These are phyloP conservation scores for Neuroscelio doddi DNA, from an alignment of 2,888 invertebrate genomes.

Conservation along the genomic window DNA sequence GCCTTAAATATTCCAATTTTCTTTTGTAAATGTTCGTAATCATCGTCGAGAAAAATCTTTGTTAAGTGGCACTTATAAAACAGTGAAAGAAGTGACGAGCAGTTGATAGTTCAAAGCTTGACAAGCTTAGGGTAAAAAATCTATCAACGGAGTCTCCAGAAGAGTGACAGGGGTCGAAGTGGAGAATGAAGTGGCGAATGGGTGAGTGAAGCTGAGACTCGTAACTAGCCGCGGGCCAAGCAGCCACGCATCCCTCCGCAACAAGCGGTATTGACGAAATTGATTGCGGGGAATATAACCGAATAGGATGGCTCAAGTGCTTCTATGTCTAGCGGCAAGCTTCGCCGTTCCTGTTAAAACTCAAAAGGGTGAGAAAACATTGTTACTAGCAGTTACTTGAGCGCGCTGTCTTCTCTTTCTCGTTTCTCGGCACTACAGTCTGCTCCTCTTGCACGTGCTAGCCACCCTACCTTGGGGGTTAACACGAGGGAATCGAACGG, in stretches of 20 bases:
- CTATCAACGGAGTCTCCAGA: conserved; percentile 58
- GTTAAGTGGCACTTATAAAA: no score
- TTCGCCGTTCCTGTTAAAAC: no score
- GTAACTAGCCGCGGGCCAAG: conserved; percentile 63
- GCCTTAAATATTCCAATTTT: conserved; percentile 11
- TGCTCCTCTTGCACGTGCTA: no score
- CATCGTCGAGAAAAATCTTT: no score
- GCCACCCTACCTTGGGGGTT: conserved; percentile 56
- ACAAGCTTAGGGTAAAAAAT: conserved; percentile 56
- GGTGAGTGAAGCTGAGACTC: conserved; percentile 43
- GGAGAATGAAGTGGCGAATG: conserved; percentile 42
- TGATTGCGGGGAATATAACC: conserved; percentile 64
- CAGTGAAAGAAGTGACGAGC: no score
- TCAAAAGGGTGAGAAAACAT: conserved; percentile 69
- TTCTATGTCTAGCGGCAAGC: conserved; percentile 48
- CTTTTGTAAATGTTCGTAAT: conserved; percentile 6
- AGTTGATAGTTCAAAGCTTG: conserved; percentile 35
- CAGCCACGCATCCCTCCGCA: conserved; percentile 60
- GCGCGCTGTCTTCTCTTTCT: conserved; percentile 37
- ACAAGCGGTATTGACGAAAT: conserved; percentile 69
- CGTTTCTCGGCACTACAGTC: conserved; percentile 18
- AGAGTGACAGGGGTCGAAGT: conserved; percentile 43
- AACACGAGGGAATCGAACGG: conserved; percentile 49
- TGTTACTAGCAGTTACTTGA: conserved; percentile 67
- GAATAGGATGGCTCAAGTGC: conserved; percentile 45